Conservation (phyloP, 2,888 invertebrate genomes). For the Orthosia gracilis region DNA sequence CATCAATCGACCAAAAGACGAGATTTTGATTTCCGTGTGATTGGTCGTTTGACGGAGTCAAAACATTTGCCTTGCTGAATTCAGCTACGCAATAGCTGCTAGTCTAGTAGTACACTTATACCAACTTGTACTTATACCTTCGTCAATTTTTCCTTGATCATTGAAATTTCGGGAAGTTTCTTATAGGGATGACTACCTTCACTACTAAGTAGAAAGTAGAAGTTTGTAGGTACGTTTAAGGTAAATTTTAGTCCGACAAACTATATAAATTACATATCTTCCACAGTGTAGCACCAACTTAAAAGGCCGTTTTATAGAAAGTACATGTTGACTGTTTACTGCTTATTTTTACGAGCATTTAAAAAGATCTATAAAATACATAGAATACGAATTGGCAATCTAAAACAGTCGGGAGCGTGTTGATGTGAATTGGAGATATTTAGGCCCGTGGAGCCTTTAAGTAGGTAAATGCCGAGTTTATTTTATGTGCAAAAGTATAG, state of each 20-base stretch:
- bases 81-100: too few relatives aligned
- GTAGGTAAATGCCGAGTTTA: constrained; percentile 26
- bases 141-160: too few relatives aligned
- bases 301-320: constrained; percentile 37
- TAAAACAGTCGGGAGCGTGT: constrained; percentile 68
- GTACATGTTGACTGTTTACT: constrained; percentile 69
- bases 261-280: constrained; percentile 50
- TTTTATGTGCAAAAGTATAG: background rate
- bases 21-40: too few relatives aligned
- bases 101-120: too few relatives aligned
- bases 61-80: too few relatives aligned
- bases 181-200: background rate
- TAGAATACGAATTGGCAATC: constrained; percentile 73
- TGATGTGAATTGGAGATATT: constrained; percentile 63
- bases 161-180: too few relatives aligned
- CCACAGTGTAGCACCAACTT: constrained; percentile 4
- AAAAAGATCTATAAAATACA: constrained; percentile 73
- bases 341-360: constrained; percentile 75
- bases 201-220: background rate
- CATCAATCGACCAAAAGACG: too few relatives aligned
- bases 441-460: constrained; percentile 20
- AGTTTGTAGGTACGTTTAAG: background rate
- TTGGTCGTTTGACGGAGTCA: too few relatives aligned
- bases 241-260: background rate
- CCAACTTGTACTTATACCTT: too few relatives aligned